These are phyloP conservation scores for Ginglymostoma cirratum DNA, from an alignment of 2,113 vertebrate genomes.

Conservation along the genomic window DNA sequence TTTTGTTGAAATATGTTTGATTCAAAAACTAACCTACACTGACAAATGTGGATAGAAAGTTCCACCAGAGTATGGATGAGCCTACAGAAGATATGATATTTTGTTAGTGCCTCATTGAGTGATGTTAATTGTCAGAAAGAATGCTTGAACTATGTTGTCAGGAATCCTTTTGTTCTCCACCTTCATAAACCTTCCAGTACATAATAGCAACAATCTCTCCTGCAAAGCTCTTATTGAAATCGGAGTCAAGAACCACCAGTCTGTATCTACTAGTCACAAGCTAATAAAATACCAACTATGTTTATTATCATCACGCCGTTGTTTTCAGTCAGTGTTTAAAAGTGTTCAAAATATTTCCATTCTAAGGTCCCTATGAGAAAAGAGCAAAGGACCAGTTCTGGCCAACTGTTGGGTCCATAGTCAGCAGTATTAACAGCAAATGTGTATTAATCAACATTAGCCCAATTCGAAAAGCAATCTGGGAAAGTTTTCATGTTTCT, in stretches of 20 bases:
- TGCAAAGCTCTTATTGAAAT: background rate
- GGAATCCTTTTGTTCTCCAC: background rate
- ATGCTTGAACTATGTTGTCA: background rate
- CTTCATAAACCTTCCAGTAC: background rate
- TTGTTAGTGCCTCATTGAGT: background rate
- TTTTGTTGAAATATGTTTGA: background rate
- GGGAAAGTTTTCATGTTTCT: background rate
- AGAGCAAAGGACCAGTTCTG: background rate
- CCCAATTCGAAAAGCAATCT: background rate
- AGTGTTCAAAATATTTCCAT: background rate
- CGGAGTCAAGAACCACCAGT: background rate
- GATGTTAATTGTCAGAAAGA: background rate
- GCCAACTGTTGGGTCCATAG: background rate
- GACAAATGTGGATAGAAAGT: background rate
- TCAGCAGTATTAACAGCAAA: background rate
- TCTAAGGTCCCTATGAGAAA: background rate
- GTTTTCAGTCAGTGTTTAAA: background rate
- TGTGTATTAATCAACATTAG: background rate
- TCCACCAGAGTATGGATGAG: background rate
- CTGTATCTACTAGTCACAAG: background rate
- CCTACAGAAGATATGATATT: background rate
- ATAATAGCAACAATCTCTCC: background rate
- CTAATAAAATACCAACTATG: background rate
- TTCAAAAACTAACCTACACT: background rate
- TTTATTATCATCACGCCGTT: background rate